Evolutionary conservation across 2,797 vertebrate species (phyloP).

Genomic region (Arrhamphus sclerolepis): DNA sequence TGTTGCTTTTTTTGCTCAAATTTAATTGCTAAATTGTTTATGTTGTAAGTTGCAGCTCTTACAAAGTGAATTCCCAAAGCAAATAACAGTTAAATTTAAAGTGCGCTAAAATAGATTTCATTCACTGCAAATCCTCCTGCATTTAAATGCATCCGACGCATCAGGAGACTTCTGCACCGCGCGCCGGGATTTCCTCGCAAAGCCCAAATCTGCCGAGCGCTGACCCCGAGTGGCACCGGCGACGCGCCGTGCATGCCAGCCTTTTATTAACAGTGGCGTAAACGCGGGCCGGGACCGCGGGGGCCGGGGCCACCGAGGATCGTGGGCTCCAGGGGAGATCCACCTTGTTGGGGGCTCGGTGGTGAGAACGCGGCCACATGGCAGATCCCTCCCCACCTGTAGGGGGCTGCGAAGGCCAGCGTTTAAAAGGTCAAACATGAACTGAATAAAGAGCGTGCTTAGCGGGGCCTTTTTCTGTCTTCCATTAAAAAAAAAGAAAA

Average conservation of each 20-base stretch:
- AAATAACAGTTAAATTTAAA: conserved; percentile 42
- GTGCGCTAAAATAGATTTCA: conserved; percentile 44
- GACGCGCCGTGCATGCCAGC: conserved; percentile 18
- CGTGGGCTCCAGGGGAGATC: conserved; percentile 38
- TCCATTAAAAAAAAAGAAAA: neutral
- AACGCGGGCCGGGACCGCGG: conserved; percentile 5
- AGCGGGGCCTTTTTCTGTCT: conserved; percentile 4
- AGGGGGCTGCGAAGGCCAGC: conserved; percentile 35
- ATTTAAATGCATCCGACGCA: conserved; percentile 2
- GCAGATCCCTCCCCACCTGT: conserved; percentile 50
- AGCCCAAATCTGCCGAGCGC: neutral
- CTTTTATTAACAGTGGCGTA: conserved; percentile 56
- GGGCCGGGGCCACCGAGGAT: conserved; percentile 27
- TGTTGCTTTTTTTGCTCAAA: conserved; percentile 23
- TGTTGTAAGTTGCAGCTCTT: conserved; percentile 17
- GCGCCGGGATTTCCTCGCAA: conserved; percentile 42
- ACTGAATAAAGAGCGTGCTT: conserved; percentile 46
- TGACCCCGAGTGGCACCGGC: conserved; percentile 33
- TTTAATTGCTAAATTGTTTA: conserved; percentile 50
- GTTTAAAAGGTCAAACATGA: conserved; percentile 65
- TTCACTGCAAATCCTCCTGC: conserved; percentile 27
- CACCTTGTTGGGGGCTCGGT: conserved; percentile 47
- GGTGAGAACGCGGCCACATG: conserved; percentile 37
- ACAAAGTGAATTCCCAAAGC: conserved; percentile 37
- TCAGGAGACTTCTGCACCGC: conserved; percentile 13